Conservation (phyloP, 64 coral and sea anemone genomes). For the Montipora efflorescens region DNA sequence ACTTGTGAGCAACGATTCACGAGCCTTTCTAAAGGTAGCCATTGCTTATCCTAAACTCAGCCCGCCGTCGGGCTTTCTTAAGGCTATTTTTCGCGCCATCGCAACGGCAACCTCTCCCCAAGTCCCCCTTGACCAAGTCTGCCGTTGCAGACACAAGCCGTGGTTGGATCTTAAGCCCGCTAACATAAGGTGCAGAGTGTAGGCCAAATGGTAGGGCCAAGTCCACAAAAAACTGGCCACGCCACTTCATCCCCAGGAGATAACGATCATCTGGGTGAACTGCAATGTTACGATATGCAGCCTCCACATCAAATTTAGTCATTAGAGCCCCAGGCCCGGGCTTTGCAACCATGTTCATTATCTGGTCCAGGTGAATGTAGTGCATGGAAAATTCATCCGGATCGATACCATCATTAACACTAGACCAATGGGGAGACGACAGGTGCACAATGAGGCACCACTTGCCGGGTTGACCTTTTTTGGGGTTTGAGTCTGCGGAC, state of each 20-base stretch:
- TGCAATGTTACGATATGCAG: constrained; percentile 39
- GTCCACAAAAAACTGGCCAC: neutral
- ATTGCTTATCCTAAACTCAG: too few species aligned
- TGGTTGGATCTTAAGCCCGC: too few species aligned
- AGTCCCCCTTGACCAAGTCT: too few species aligned
- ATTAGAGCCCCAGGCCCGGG: neutral
- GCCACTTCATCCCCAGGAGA: constrained; percentile 5
- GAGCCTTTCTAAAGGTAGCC: constrained; percentile 29
- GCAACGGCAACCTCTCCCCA: too few species aligned
- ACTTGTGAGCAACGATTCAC: constrained; percentile 39
- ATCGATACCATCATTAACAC: constrained; percentile 44
- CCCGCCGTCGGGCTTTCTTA: too few species aligned
- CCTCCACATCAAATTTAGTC: neutral
- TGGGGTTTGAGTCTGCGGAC: neutral
- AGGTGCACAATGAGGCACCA: constrained; percentile 12
- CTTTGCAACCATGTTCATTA: neutral
- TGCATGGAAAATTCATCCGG: too few species aligned
- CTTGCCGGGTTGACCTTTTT: neutral
- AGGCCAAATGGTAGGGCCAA: neutral
- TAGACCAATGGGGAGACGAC: neutral
- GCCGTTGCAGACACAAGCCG: too few species aligned
- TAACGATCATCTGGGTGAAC: constrained; percentile 12
- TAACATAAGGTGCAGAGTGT: constrained; percentile 32
- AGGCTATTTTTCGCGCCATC: too few species aligned
- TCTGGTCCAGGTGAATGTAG: neutral